A percentile compares a stretch with the other conserved stretches of the same genome.
Conservation (phyloP, 2,113 vertebrate species). For the Coracopsis vasa region DNA sequence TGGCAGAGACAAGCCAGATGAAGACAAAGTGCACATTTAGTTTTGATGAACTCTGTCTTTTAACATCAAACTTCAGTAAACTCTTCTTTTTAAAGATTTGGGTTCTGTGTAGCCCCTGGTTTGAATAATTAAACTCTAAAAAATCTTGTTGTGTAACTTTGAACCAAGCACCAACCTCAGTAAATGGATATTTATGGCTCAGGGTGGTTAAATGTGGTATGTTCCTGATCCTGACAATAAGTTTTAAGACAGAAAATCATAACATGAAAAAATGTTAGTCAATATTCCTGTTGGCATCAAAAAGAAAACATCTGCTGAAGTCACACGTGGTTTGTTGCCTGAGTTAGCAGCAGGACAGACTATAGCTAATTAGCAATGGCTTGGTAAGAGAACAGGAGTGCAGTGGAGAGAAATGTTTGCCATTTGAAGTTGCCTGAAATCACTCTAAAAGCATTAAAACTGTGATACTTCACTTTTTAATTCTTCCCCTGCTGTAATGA, state of each 20-base stretch:
- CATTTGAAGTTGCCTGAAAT: not conserved
- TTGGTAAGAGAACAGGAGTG: not conserved
- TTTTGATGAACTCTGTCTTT: not conserved
- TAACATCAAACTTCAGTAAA: not conserved
- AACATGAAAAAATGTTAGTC: not conserved
- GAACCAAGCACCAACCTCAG: not conserved
- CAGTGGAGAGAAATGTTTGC: not conserved
- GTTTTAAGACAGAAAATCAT: not conserved
- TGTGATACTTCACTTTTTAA: not conserved
- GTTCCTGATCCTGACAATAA: not conserved
- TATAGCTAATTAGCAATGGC: constrained; percentile 33
- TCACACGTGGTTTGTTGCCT: constrained; percentile 51
- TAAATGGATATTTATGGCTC: not conserved
- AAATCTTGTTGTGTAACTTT: not conserved
- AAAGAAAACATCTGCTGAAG: constrained; percentile 53
- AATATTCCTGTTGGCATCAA: constrained; percentile 33
- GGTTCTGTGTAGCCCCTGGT: not conserved
- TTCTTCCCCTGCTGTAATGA: not conserved
- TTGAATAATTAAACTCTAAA: not conserved
- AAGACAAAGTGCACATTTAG: not conserved
- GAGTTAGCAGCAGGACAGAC: constrained; percentile 51
- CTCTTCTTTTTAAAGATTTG: not conserved
- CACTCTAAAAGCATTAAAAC: not conserved
- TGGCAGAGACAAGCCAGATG: not conserved
- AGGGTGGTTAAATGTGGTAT: not conserved